phyloP scores from a whole-genome alignment of 2,888 invertebrate species.

The Limnephilus rhombicus region DNA sequence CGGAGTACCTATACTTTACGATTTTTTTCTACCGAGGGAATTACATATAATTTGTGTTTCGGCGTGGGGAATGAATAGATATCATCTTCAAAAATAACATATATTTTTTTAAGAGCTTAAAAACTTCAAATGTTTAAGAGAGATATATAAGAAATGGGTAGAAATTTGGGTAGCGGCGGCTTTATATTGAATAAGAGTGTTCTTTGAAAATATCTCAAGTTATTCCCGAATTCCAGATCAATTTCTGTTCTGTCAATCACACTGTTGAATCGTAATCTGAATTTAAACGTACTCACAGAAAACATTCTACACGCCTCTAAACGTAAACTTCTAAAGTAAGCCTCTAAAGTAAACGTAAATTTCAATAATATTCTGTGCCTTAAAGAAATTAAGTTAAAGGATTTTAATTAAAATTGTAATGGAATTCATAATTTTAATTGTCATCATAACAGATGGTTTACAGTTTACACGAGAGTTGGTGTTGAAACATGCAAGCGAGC shows the following conservation, averaged over 20 bases:
- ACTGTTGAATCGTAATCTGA: background rate
- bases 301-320: background rate
- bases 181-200: no score
- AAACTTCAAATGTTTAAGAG: no score
- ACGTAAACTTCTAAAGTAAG: no score
- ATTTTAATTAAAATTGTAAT: background rate
- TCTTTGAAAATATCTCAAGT: background rate
- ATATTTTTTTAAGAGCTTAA: no score
- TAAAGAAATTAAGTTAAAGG: background rate
- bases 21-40: no score
- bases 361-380: background rate
- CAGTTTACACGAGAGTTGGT: background rate
- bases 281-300: background rate
- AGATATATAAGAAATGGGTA: no score
- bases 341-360: background rate
- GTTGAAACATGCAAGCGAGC: background rate
- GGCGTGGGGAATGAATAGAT: no score
- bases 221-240: background rate
- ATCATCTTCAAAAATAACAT: no score
- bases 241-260: conserved; percentile 19
- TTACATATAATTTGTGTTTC: no score
- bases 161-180: no score
- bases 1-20: no score
- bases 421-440: background rate
- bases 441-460: background rate